Evolutionary conservation across 2,797 vertebrate species (phyloP), one percentile per base, ranked within the genome.

Genomic region (Prunella strophiata): DNA sequence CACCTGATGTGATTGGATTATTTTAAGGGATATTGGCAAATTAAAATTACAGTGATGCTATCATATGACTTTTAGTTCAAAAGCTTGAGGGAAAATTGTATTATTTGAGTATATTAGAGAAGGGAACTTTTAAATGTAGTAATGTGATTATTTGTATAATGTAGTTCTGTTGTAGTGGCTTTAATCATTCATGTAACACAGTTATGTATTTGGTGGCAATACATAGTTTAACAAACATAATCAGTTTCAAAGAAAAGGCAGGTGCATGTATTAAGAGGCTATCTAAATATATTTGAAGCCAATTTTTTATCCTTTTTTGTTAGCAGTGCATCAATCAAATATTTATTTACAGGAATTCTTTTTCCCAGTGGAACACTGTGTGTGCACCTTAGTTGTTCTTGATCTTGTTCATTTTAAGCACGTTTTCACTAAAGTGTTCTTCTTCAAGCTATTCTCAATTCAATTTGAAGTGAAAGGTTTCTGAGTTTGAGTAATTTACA

Each of bases 401-500:
- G 51, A 16, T 94, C 96, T 98, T 97, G 83, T 94, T 97, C 96
- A 98, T 97, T 97, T 97, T 93, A 92, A 96, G 96, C 97, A 98
- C 84, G 68, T 97, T 97, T 96, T 89, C 89, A 72, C 93, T 93
- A 40, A 97, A 96, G 86, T 92, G 66, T 92, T 97, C 88, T 88
- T 96, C 94, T 96, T 97, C 95, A 87, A 97, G 93, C 93, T 95
- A 85, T 96, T 98, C 97, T 97, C 97, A 94, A 96, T 97, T 98
- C 97, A 98, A 97, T 98, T 98, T 97, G 96, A 97, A 97, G 94
- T 92, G 95, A 97, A 97, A 97, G 94, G 94, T 97, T 97, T 97
- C 90, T 78, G 91, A 97, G 90, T 98, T 97, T 96, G 94, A 92
- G 94, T 97, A 96, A 98, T 98, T 98, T 98, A 96, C 98, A 98